Evolutionary conservation across 1,140 invertebrate genomes (phyloP).

Genomic region (Neodiprion fabricii): DNA sequence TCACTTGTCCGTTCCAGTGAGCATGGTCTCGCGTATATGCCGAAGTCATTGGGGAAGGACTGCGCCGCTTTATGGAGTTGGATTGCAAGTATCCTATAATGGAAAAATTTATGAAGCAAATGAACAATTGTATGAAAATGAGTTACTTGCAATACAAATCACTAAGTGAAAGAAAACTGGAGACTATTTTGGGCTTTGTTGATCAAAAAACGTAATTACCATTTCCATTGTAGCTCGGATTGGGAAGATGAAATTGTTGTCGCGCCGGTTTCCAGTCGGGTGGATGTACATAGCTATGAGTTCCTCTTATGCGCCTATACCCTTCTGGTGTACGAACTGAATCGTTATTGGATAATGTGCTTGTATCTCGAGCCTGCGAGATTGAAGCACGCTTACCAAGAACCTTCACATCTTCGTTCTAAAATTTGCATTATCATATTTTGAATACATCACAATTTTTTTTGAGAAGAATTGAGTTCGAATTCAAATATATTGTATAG

Average conservation of each 20-base stretch:
- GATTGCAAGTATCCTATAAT: slow-evolving; percentile 37
- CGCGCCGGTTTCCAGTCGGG: slow-evolving; percentile 38
- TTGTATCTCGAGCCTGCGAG: slow-evolving; percentile 44
- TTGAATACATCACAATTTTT: too few species aligned
- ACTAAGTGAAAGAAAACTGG: slow-evolving; percentile 6
- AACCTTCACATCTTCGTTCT: slow-evolving; percentile 42
- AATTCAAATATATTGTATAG: too few species aligned
- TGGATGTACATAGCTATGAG: slow-evolving; percentile 42
- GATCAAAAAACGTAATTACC: slow-evolving; percentile 20
- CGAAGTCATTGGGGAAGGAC: slow-evolving; percentile 52
- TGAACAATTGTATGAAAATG: too few species aligned
- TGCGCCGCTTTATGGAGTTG: slow-evolving; percentile 49
- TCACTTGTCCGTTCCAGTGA: slow-evolving; percentile 53
- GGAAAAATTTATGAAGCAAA: slow-evolving; percentile 8
- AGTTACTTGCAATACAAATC: too few species aligned
- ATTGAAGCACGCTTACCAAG: slow-evolving; percentile 42
- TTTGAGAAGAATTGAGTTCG: too few species aligned
- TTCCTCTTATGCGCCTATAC: slow-evolving; percentile 43
- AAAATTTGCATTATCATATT: background rate
- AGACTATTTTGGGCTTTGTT: slow-evolving; percentile 16
- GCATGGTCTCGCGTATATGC: slow-evolving; percentile 39
- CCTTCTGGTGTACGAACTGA: slow-evolving; percentile 41
- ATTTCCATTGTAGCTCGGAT: slow-evolving; percentile 43
- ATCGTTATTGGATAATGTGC: slow-evolving; percentile 15
- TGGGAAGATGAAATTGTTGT: slow-evolving; percentile 31